These are phyloP conservation scores for Poicephalus gulielmi DNA, from an alignment of 2,113 vertebrate genomes.

Conservation along the genomic window DNA sequence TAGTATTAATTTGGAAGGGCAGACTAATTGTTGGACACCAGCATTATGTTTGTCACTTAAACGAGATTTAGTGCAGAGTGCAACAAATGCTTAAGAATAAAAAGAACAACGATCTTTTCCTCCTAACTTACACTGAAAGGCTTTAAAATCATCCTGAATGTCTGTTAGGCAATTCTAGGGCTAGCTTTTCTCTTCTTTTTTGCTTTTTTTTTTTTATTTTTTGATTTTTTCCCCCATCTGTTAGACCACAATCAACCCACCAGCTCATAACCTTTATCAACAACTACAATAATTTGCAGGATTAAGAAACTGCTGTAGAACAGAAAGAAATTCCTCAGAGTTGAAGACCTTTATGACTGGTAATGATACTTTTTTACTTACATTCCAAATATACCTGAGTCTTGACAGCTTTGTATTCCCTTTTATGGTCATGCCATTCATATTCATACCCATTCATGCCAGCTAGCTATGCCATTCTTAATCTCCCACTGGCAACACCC, in stretches of 20 bases:
- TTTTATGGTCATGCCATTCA: neutral
- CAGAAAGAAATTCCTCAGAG: neutral
- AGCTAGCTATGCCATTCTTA: neutral
- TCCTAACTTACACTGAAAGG: neutral
- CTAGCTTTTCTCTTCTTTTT: neutral
- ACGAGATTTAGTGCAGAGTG: neutral
- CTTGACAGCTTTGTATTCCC: neutral
- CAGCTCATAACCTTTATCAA: neutral
- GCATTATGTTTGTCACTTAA: neutral
- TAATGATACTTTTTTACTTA: neutral
- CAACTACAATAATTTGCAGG: neutral
- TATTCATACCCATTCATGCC: neutral
- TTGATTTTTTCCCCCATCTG: neutral
- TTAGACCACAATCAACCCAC: neutral
- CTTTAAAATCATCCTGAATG: neutral
- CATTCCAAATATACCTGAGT: neutral
- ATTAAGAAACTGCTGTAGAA: neutral
- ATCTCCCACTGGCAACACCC: neutral
- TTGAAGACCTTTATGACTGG: neutral
- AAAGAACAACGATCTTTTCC: neutral
- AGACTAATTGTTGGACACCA: conserved; percentile 22
- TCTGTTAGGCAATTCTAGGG: neutral
- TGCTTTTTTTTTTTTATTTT: too few species aligned
- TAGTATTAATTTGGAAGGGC: neutral
- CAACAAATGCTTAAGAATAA: neutral